A percentile compares a stretch with the other conserved stretches of the same genome.
Conservation (phyloP, 2,797 vertebrate species). For the Sebastes goodei region DNA sequence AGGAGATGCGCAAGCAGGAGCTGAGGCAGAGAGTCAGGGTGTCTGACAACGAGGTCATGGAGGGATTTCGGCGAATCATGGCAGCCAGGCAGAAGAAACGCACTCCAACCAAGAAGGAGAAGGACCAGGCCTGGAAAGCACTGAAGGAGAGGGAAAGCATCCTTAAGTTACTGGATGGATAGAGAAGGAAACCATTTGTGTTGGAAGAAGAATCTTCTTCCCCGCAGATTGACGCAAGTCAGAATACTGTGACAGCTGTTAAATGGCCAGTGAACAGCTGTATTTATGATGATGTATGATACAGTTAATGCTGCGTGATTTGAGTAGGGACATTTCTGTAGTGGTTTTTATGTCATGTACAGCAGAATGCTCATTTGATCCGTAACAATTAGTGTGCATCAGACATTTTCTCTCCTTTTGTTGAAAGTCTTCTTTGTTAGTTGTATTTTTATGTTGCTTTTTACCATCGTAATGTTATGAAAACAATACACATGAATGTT, state of each 20-base stretch:
- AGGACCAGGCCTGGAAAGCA: constrained; percentile 98
- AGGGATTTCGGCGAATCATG: constrained; percentile 98
- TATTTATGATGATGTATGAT: constrained; percentile 5
- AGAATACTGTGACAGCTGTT: constrained; percentile 8
- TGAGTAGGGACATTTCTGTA: constrained; percentile 24
- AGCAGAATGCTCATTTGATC: constrained; percentile 29
- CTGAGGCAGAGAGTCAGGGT: constrained; percentile 94
- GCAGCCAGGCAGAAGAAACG: constrained; percentile 98
- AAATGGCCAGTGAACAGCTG: constrained; percentile 27
- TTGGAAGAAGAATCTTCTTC: neutral
- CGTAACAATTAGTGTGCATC: constrained; percentile 10
- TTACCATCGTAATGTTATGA: constrained; percentile 42
- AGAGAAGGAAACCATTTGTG: constrained; percentile 5
- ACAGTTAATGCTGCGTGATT: constrained; percentile 27
- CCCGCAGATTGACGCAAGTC: constrained; percentile 1
- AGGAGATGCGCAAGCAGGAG: constrained; percentile 96
- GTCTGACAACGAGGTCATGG: constrained; percentile 98
- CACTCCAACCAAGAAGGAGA: constrained; percentile 97
- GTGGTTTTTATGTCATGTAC: constrained; percentile 30
- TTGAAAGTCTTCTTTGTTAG: constrained; percentile 3
- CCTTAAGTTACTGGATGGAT: constrained; percentile 93
- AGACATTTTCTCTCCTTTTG: constrained; percentile 3
- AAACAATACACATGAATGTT: constrained; percentile 53
- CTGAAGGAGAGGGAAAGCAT: constrained; percentile 97
- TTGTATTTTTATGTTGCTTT: constrained; percentile 34